phyloP scores from a whole-genome alignment of 2,797 vertebrate species.

The Sebastes steindachneri region DNA sequence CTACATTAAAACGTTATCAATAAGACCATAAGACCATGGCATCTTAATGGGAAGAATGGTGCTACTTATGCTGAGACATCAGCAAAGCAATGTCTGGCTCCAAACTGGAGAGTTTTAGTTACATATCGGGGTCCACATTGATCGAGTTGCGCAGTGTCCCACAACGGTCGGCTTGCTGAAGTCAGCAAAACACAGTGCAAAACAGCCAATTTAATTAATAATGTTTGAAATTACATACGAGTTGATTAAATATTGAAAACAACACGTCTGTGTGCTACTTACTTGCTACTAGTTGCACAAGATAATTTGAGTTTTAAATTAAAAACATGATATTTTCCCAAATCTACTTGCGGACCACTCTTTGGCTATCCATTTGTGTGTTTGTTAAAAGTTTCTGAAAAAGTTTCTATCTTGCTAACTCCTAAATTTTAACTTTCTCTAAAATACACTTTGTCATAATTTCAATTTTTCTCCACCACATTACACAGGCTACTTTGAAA shows the following conservation, averaged over 20 bases:
- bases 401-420: background rate
- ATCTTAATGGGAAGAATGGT: background rate
- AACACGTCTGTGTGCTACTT: background rate
- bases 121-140: background rate
- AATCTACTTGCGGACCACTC: background rate
- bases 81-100: background rate
- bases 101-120: background rate
- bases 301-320: too few species aligned
- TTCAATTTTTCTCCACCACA: background rate
- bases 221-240: background rate
- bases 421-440: background rate
- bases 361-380: background rate
- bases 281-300: too few species aligned
- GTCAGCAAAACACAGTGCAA: background rate
- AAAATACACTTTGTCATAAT: background rate
- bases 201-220: background rate
- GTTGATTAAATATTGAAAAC: background rate
- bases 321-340: background rate
- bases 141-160: accelerated
- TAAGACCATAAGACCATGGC: too few species aligned
- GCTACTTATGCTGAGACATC: background rate
- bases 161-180: too few species aligned
- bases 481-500: background rate
- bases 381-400: background rate
- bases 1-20: too few species aligned